Evolutionary conservation across 2,888 invertebrate species (phyloP).

Genomic region (Andrena trimmerana): DNA sequence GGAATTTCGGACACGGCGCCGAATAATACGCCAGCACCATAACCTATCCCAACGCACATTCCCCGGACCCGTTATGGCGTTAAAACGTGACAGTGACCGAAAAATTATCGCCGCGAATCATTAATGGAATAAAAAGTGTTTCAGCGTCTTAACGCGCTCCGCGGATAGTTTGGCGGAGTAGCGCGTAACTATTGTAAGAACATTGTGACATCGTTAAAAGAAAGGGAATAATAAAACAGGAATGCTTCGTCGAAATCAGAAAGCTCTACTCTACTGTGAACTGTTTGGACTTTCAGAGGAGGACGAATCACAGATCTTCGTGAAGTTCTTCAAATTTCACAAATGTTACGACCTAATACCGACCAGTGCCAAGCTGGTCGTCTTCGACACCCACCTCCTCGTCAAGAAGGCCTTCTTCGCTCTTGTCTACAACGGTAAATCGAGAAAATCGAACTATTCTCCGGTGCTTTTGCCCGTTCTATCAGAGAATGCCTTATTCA

Average conservation of each 20-base stretch:
- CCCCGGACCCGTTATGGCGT: not conserved
- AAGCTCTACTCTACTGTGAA: slow-evolving; percentile 80
- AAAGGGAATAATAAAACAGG: slow-evolving; percentile 14
- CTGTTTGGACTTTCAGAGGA: slow-evolving; percentile 90
- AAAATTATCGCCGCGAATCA: not conserved
- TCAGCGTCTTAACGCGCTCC: not conserved
- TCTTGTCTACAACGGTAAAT: slow-evolving; percentile 97
- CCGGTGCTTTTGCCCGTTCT: too few relatives aligned
- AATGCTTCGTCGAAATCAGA: slow-evolving; percentile 79
- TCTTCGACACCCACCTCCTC: slow-evolving; percentile 99
- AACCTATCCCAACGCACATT: slow-evolving; percentile 24
- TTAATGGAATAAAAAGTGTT: slow-evolving; percentile 6
- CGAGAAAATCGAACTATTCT: not conserved
- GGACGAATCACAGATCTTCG: slow-evolving; percentile 98
- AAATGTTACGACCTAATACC: slow-evolving; percentile 99
- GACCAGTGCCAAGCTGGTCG: slow-evolving; percentile 99
- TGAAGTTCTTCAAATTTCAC: slow-evolving; percentile 99
- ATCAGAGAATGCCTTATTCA: not conserved
- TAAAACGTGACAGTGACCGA: not conserved
- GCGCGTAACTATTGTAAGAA: slow-evolving; percentile 24
- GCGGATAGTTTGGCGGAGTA: not conserved
- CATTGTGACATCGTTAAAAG: slow-evolving; percentile 41
- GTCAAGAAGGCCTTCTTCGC: slow-evolving; percentile 99
- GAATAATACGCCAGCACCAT: not conserved
- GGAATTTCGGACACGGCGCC: not conserved